A percentile compares a stretch with the other conserved stretches of the same genome.
These are phyloP conservation scores for Botrylloides violaceus DNA, from an alignment of 23 tunicate genomes.

Conservation along the genomic window DNA sequence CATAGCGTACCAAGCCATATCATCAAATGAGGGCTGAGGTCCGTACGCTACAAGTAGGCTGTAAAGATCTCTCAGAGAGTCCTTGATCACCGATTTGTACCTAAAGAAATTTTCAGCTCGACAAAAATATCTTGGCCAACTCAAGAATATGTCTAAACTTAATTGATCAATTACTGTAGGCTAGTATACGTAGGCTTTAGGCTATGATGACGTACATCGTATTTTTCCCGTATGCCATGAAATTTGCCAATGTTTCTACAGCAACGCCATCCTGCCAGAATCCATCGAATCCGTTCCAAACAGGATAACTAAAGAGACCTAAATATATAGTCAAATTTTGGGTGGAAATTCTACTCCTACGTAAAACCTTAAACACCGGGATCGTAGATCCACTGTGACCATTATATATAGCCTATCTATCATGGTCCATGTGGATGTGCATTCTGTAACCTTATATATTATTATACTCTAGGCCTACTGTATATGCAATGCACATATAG, in stretches of 20 bases:
- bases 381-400: no score
- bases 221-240: slow-evolving; percentile 65
- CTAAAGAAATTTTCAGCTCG: no score
- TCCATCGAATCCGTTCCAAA: slow-evolving; percentile 90
- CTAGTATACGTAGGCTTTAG: background rate
- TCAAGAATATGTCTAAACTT: background rate
- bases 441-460: no score
- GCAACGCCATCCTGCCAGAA: slow-evolving; percentile 88
- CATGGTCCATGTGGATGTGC: no score
- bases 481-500: no score
- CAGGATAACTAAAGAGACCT: slow-evolving; percentile 76
- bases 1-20: slow-evolving; percentile 88
- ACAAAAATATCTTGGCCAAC: no score
- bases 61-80: slow-evolving; percentile 49
- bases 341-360: no score
- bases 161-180: background rate
- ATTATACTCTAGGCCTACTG: no score
- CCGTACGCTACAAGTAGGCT: slow-evolving; percentile 67
- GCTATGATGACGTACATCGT: slow-evolving; percentile 58
- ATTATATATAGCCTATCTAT: no score
- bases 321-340: no score
- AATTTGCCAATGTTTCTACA: slow-evolving; percentile 73
- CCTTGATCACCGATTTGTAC: slow-evolving; percentile 53
- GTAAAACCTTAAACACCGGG: background rate
- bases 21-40: slow-evolving; percentile 83